Conservation (phyloP, 2,797 vertebrate species). For the Galagoides demidoff region DNA sequence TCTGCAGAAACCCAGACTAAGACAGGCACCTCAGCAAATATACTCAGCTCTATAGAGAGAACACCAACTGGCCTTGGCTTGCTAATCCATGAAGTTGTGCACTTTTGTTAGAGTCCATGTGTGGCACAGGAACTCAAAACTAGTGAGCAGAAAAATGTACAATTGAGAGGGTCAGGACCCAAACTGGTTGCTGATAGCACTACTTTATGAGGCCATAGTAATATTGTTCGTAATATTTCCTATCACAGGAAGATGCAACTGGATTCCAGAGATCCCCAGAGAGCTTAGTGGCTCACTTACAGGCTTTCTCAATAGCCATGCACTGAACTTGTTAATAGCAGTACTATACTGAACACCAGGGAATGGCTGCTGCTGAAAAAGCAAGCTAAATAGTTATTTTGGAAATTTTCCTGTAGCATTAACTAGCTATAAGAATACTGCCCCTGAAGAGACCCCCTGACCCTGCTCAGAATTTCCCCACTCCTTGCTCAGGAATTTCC, state of each 20-base stretch:
- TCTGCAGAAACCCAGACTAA: not conserved
- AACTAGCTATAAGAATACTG: not conserved
- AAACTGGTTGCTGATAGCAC: not conserved
- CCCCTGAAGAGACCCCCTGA: too few species aligned
- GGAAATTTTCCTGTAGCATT: not conserved
- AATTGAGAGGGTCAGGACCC: not conserved
- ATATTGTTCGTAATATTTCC: not conserved
- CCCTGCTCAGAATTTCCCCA: too few species aligned
- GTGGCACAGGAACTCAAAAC: not conserved
- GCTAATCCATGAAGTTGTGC: not conserved
- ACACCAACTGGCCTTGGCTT: fast-evolving
- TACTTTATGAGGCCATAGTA: too few species aligned
- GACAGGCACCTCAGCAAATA: not conserved
- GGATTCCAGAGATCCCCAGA: not conserved
- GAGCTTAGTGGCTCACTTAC: not conserved
- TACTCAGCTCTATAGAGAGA: not conserved
- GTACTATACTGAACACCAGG: not conserved
- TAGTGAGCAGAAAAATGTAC: not conserved
- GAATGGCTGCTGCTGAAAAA: not conserved
- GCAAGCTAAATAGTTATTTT: not conserved
- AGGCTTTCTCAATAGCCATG: not conserved
- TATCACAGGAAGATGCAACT: not conserved
- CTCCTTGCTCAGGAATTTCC: too few species aligned
- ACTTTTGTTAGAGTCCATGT: not conserved
- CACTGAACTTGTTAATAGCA: not conserved